A percentile compares a stretch with the other conserved stretches of the same genome.
These are phyloP conservation scores for Lepisosteus osseus DNA, from an alignment of 2,113 vertebrate genomes.

Conservation along the genomic window DNA sequence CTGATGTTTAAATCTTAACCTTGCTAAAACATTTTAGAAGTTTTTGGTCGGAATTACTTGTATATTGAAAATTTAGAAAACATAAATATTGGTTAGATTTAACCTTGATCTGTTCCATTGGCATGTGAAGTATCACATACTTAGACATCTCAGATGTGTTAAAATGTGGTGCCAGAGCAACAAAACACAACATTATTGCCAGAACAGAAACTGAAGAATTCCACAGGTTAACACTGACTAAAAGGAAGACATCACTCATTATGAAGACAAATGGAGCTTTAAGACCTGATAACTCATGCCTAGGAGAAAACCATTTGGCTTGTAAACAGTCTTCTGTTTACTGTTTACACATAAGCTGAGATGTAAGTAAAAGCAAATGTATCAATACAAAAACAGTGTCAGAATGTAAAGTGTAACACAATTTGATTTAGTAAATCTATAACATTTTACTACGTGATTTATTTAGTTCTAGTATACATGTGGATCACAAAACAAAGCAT, in stretches of 20 bases:
- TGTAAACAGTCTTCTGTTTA: slow-evolving; percentile 42
- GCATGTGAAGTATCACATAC: no score
- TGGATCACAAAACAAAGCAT: slow-evolving; percentile 6
- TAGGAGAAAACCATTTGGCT: slow-evolving; percentile 37
- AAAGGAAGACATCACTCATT: slow-evolving; percentile 25
- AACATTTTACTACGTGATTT: not conserved
- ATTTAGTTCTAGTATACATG: not conserved
- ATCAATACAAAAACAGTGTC: no score
- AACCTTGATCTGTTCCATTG: no score
- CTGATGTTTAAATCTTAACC: no score
- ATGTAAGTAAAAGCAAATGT: not conserved
- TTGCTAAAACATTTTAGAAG: no score
- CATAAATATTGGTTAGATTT: no score
- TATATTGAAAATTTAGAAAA: no score
- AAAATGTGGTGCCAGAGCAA: no score
- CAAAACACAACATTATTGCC: not conserved
- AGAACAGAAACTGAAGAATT: slow-evolving; percentile 17
- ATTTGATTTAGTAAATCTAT: slow-evolving; percentile 9
- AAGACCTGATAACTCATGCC: slow-evolving; percentile 20
- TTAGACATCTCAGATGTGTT: no score
- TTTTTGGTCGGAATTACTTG: no score
- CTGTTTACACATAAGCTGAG: slow-evolving; percentile 50
- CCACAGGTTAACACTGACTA: slow-evolving; percentile 4
- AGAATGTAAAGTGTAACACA: not conserved
- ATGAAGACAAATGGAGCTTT: slow-evolving; percentile 19